Evolutionary conservation across 2,113 vertebrate genomes (phyloP).

Genomic region (Gobio gobio): DNA sequence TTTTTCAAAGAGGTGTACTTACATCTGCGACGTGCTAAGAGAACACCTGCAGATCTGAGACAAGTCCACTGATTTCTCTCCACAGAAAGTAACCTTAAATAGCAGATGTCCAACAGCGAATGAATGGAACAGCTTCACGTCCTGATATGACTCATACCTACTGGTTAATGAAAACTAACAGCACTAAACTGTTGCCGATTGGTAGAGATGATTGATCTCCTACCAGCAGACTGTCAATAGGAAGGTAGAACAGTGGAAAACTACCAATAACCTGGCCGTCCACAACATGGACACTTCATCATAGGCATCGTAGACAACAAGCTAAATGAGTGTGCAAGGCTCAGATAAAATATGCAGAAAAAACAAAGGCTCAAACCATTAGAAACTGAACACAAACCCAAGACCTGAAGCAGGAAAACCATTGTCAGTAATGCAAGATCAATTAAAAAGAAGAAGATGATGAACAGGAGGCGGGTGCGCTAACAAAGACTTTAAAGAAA

Average conservation of each 20-base stretch:
- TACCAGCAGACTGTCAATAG: not conserved
- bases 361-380: not conserved
- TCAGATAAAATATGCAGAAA: not conserved
- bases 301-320: not conserved
- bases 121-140: not conserved
- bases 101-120: not conserved
- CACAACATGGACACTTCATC: not conserved
- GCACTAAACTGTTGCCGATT: not conserved
- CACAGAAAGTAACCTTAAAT: not conserved
- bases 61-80: not conserved
- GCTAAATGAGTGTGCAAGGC: not conserved
- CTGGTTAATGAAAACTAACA: not conserved
- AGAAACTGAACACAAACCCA: not conserved
- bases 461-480: not conserved
- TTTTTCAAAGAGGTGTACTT: not conserved
- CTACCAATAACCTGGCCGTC: not conserved
- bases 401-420: not conserved
- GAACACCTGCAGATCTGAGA: not conserved
- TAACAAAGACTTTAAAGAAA: too few species aligned
- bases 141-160: conserved; percentile 1
- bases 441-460: not conserved
- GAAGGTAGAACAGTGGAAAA: not conserved
- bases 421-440: not conserved
- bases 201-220: not conserved
- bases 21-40: not conserved